Evolutionary conservation across 2,113 vertebrate species (phyloP), one percentile per base, ranked within the genome.

Genomic region (Grantiella picta): DNA sequence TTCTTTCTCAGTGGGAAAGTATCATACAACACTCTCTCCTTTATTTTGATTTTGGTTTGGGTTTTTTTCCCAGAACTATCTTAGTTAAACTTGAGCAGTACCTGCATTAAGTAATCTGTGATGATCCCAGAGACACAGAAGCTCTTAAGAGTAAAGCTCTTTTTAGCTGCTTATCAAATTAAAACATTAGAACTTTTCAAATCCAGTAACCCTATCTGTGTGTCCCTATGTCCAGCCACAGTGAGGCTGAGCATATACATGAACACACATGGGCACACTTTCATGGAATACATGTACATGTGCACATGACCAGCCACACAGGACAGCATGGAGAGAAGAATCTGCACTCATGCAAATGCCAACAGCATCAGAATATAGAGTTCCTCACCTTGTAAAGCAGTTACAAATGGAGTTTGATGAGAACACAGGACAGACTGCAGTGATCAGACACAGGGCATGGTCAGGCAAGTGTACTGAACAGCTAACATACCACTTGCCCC

Each of bases 261-360:
- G 2, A 2, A 3, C 17, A 40, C 27, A 47, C 12, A 9, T 0
- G 1, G 24, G 17, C 27, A 79, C 13, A 5, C 20, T 38, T 15
- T 29, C 9, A 75, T 0, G 0, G 38, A 59, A 19, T 17, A n/a
- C 6, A 28, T 0, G 2, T 29, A 5, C 4, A 4, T 7, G 33
- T 9, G 28, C 25, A 54, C 17, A 2, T 5, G 2, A 5, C 7
- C 56, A 81, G 66, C 10, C 47, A 38, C 42, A 27, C 29, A 28
- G 10, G 10, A 45, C 38, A 90, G 5, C 12, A 4, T 1, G 14
- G 15, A 57, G 21, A 52, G 23, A 38, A 94, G 73, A 27, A n/a
- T 16, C 57, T 24, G 15, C 31, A 11, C 9, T n/a, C n/a, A 8
- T 16, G 17, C 7, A 57, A 73, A 14, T 20, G 38, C 16, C 27